phyloP scores from a whole-genome alignment of 2,888 invertebrate genomes.

The Caenorhabditis plicata region DNA sequence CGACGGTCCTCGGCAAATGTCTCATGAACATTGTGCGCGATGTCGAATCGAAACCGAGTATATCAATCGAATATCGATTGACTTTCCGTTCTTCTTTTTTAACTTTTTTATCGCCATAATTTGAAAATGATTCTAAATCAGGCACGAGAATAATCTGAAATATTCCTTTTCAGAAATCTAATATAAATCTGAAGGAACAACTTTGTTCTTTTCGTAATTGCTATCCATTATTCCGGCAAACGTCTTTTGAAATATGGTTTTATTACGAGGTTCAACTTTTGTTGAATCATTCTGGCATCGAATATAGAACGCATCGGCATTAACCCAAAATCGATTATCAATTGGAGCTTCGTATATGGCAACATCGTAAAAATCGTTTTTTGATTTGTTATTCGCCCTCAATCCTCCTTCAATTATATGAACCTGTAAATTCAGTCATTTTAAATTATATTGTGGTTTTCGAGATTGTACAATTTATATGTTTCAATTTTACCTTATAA shows the following conservation, averaged over 20 bases:
- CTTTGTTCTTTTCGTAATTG: constrained; percentile 23
- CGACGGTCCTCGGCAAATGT: constrained; percentile 68
- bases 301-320: constrained; percentile 35
- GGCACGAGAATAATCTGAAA: constrained; percentile 12
- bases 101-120: constrained; percentile 16
- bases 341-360: constrained; percentile 22
- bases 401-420: constrained; percentile 40
- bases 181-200: neutral
- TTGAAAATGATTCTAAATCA: constrained; percentile 14
- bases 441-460: no score
- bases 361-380: constrained; percentile 8
- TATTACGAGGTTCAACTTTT: constrained; percentile 6
- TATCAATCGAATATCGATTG: constrained; percentile 34
- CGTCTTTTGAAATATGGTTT: constrained; percentile 28
- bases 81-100: neutral
- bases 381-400: constrained; percentile 12
- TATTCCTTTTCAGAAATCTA: neutral
- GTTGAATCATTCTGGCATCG: constrained; percentile 24
- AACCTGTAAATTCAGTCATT: no score
- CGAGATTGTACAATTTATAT: no score
- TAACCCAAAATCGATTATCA: constrained; percentile 30
- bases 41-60: constrained; percentile 46
- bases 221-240: constrained; percentile 35
- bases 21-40: constrained; percentile 53
- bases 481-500: no score